Evolutionary conservation across 2,113 vertebrate species (phyloP).

Genomic region (Speoplatyrhinus poulsoni): DNA sequence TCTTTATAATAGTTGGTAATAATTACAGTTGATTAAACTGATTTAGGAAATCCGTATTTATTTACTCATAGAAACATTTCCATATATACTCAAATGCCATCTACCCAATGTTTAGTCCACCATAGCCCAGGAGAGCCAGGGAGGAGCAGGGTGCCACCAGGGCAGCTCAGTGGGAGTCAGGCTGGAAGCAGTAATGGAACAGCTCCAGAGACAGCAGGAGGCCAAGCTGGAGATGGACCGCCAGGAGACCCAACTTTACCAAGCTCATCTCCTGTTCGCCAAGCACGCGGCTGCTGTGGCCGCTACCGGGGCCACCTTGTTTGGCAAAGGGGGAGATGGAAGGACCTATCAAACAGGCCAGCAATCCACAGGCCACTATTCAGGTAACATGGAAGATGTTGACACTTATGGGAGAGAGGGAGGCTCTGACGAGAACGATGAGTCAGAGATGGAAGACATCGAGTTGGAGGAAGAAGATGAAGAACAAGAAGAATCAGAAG

Average conservation of each 20-base stretch:
- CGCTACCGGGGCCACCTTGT: conserved; percentile 61
- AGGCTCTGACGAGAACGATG: conserved; percentile 59
- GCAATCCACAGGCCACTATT: conserved; percentile 59
- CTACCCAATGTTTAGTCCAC: too few species aligned
- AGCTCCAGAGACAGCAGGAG: conserved; percentile 87
- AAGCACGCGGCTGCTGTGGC: conserved; percentile 81
- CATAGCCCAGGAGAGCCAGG: conserved; percentile 53
- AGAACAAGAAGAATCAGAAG: conserved; percentile 68
- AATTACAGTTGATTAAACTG: too few species aligned
- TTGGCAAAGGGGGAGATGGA: conserved; percentile 70
- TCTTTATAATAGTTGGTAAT: too few species aligned
- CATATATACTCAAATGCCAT: too few species aligned
- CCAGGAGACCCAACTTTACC: conserved; percentile 84
- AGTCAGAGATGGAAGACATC: conserved; percentile 67
- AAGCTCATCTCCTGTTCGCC: conserved; percentile 84
- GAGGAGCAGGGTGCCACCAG: conserved; percentile 73
- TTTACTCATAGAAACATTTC: conserved; percentile 49
- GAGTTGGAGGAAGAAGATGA: conserved; percentile 75
- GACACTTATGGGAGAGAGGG: conserved; percentile 52
- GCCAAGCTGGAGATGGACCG: conserved; percentile 85
- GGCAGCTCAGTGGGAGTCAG: conserved; percentile 78
- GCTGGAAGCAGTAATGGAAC: conserved; percentile 88
- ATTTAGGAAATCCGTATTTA: conserved; percentile 42
- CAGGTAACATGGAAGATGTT: conserved; percentile 53
- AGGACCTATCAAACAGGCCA: conserved; percentile 44